phyloP scores from a whole-genome alignment of 2,797 vertebrate genomes.

The Propithecus perrieri region DNA sequence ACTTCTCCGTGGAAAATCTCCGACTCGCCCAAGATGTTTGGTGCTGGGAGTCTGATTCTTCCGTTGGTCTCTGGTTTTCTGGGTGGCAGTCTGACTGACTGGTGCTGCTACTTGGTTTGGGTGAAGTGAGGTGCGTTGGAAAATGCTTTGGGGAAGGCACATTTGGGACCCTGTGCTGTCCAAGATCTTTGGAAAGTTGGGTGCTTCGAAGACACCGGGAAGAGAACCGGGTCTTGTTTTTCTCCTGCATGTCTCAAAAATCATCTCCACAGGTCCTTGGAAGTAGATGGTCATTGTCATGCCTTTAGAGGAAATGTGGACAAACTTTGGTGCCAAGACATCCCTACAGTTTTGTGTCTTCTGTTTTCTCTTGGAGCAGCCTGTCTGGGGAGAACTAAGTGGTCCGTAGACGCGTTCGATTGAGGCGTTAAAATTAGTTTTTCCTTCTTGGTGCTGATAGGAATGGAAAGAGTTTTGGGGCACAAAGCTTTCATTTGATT shows the following conservation, averaged over 20 bases:
- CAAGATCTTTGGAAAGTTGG: neutral
- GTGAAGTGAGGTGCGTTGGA: neutral
- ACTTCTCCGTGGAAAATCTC: neutral
- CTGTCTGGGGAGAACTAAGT: neutral
- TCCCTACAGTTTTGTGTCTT: fast-evolving
- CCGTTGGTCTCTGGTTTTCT: neutral
- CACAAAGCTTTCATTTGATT: conserved; percentile 47
- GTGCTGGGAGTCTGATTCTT: neutral
- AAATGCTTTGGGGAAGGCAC: fast-evolving
- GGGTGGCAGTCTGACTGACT: neutral
- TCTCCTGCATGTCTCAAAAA: neutral
- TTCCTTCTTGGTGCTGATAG: neutral
- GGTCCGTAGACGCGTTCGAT: fast-evolving
- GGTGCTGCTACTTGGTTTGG: neutral
- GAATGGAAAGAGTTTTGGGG: conserved; percentile 3
- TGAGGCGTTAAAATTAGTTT: neutral
- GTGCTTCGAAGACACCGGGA: neutral
- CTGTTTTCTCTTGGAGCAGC: neutral
- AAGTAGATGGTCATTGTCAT: no score
- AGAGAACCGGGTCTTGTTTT: neutral
- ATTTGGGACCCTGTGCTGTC: fast-evolving
- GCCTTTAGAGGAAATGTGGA: neutral
- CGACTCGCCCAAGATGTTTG: neutral
- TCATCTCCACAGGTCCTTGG: neutral
- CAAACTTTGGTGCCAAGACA: neutral